Conservation (phyloP, 2,888 invertebrate genomes). For the Magallana nippona region DNA sequence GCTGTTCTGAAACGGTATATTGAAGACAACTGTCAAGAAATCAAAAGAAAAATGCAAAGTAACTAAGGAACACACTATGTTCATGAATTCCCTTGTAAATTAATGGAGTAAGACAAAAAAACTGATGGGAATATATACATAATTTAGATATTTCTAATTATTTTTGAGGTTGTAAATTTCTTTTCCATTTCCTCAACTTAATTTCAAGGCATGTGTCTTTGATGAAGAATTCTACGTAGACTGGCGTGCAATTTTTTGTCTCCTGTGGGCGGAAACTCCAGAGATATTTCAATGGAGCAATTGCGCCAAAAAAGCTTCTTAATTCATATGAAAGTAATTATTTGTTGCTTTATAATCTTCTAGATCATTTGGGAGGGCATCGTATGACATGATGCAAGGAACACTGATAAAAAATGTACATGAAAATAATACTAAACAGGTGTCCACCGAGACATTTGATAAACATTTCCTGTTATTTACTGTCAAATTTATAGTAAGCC, state of each 20-base stretch:
- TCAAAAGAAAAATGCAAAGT: not conserved
- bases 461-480: slow-evolving; percentile 31
- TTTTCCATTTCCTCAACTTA: slow-evolving; percentile 5
- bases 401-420: slow-evolving; percentile 3
- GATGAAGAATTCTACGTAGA: slow-evolving; percentile 2
- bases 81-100: slow-evolving; percentile 19
- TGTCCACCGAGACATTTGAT: slow-evolving; percentile 17
- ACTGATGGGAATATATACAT: not conserved
- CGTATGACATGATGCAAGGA: not conserved
- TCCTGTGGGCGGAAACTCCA: slow-evolving; percentile 24
- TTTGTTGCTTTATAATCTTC: slow-evolving; percentile 18
- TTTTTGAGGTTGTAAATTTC: slow-evolving; percentile 9
- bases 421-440: not conserved
- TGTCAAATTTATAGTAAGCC: slow-evolving; percentile 4
- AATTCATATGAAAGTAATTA: slow-evolving; percentile 30
- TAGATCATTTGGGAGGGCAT: not conserved
- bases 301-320: not conserved
- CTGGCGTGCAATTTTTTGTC: not conserved
- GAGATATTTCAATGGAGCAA: slow-evolving; percentile 30
- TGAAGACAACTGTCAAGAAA: slow-evolving; percentile 21
- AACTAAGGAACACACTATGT: not conserved
- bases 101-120: slow-evolving; percentile 21
- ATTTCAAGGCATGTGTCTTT: slow-evolving; percentile 4
- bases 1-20: slow-evolving; percentile 16
- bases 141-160: slow-evolving; percentile 24